Conservation (phyloP, 1,140 invertebrate species). For the Olivierus martensii region DNA sequence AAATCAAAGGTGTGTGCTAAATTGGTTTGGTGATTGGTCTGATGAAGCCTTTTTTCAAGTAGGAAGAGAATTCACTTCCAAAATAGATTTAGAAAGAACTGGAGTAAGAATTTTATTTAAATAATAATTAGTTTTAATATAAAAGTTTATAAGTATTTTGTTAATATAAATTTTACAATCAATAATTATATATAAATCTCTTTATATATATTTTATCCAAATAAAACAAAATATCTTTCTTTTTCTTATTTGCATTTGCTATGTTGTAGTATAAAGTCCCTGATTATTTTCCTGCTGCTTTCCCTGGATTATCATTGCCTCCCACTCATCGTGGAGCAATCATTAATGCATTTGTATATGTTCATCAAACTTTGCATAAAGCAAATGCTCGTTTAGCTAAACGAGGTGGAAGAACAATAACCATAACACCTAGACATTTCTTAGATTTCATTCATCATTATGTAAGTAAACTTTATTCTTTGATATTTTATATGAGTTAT, state of each 20-base stretch:
- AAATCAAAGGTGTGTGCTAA: constrained; percentile 67
- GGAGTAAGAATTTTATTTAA: constrained; percentile 17
- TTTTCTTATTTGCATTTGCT: constrained; percentile 1
- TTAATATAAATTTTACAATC: too few species aligned
- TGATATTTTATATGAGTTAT: too few species aligned
- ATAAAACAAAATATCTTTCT: neutral
- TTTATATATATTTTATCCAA: too few species aligned
- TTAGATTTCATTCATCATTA: constrained; percentile 99
- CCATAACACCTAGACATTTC: constrained; percentile 95
- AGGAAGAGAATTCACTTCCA: constrained; percentile 41
- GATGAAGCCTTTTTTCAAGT: constrained; percentile 93
- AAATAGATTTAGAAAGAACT: constrained; percentile 40
- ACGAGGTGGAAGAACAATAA: constrained; percentile 85
- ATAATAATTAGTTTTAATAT: neutral
- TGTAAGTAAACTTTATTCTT: constrained; percentile 34
- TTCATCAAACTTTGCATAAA: constrained; percentile 92
- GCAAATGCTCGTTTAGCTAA: constrained; percentile 80
- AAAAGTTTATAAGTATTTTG: too few species aligned
- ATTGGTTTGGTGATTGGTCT: constrained; percentile 99
- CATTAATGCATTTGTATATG: constrained; percentile 95
- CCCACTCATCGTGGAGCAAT: constrained; percentile 75
- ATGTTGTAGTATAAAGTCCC: constrained; percentile 58
- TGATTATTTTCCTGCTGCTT: constrained; percentile 74
- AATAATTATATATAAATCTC: too few species aligned
- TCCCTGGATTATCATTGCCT: constrained; percentile 53